phyloP scores from a whole-genome alignment of 1,140 invertebrate genomes.

The Myzus persicae region DNA sequence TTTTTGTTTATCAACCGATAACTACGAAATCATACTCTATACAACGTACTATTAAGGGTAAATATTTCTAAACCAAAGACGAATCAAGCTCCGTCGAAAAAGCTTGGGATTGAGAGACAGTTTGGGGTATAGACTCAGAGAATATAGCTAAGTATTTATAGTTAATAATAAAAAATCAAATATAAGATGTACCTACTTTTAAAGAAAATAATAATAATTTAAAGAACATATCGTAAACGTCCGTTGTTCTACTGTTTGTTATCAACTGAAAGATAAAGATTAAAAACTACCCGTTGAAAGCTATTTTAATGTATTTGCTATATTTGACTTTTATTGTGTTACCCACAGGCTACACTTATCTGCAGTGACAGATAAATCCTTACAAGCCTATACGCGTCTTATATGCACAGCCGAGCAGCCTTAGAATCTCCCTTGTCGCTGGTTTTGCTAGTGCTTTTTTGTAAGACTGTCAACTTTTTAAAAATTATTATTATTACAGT shows the following conservation, averaged over 20 bases:
- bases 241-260: not conserved
- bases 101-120: not conserved
- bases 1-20: not conserved
- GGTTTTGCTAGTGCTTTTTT: not conserved
- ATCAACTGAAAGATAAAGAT: not conserved
- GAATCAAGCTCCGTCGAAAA: not conserved
- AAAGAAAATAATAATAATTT: not conserved
- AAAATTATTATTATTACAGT: constrained; percentile 6
- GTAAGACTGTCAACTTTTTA: not conserved
- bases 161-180: too few relatives aligned
- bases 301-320: not conserved
- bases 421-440: not conserved
- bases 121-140: not conserved
- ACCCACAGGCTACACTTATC: not conserved
- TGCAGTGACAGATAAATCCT: not conserved
- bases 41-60: not conserved
- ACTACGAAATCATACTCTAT: not conserved
- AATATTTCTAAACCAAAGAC: not conserved
- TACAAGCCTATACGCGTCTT: not conserved
- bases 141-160: not conserved
- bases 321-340: not conserved
- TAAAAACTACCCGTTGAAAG: not conserved
- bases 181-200: too few relatives aligned
- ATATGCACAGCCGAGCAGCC: not conserved
- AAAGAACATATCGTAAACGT: not conserved